Evolutionary conservation across 1,140 invertebrate genomes (phyloP).

Genomic region (Yoshiicerus persimilis): DNA sequence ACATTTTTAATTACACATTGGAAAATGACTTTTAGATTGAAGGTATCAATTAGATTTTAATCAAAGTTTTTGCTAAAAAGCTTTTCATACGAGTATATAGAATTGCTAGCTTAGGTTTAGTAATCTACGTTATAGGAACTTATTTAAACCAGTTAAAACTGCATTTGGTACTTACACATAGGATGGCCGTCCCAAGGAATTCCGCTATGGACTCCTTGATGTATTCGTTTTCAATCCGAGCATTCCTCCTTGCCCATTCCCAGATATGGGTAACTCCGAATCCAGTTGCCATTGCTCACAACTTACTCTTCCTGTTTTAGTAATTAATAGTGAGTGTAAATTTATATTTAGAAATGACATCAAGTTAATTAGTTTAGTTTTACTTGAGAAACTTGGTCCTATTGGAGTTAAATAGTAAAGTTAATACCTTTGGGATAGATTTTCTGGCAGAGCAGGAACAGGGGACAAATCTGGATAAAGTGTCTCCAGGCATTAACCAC

Average conservation of each 20-base stretch:
- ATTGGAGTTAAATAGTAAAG: not conserved
- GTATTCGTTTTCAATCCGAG: slow-evolving; percentile 3
- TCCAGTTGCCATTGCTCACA: not conserved
- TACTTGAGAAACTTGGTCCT: not conserved
- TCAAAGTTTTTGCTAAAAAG: too few relatives aligned
- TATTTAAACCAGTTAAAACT: too few relatives aligned
- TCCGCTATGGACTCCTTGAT: slow-evolving; percentile 23
- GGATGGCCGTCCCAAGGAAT: slow-evolving; percentile 32
- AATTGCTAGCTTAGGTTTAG: too few relatives aligned
- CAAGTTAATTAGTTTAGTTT: too few relatives aligned
- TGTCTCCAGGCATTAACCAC: not conserved
- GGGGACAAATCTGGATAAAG: not conserved
- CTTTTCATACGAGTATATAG: too few relatives aligned
- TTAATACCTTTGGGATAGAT: not conserved
- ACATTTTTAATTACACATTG: too few relatives aligned
- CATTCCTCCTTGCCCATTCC: slow-evolving; percentile 20
- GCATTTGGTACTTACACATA: slow-evolving; percentile 42
- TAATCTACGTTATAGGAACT: too few relatives aligned
- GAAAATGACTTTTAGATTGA: too few relatives aligned
- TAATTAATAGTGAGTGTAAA: not conserved
- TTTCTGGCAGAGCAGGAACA: not conserved
- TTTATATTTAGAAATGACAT: not conserved
- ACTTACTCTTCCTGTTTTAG: not conserved
- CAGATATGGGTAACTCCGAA: slow-evolving; percentile 25
- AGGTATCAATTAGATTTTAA: too few relatives aligned